phyloP scores from a whole-genome alignment of 2,113 vertebrate genomes.

The Rhinichthys klamathensis region DNA sequence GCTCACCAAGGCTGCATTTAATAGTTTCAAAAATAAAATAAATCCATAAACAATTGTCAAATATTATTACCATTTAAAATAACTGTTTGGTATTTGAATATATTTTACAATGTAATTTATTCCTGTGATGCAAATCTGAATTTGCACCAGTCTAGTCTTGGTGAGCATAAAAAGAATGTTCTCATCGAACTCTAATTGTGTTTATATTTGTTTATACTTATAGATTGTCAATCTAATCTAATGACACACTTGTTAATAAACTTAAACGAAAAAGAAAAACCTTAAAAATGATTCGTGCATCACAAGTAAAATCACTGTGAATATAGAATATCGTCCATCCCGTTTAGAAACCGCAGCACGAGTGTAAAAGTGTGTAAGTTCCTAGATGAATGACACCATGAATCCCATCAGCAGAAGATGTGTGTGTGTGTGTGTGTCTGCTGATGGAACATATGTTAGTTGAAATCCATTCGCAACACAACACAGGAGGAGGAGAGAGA shows the following conservation, averaged over 20 bases:
- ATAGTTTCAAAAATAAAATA: neutral
- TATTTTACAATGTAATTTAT: neutral
- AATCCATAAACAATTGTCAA: neutral
- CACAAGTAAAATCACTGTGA: neutral
- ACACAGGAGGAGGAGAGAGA: neutral
- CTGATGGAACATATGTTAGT: constrained; percentile 28
- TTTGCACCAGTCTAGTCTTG: neutral
- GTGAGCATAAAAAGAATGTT: neutral
- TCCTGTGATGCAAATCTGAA: neutral
- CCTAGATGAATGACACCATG: neutral
- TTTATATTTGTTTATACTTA: neutral
- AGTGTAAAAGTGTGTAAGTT: constrained; percentile 23
- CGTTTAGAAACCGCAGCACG: neutral
- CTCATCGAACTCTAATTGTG: neutral
- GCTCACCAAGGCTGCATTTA: neutral
- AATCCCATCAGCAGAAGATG: constrained; percentile 2
- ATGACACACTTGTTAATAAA: neutral
- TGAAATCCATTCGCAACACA: neutral
- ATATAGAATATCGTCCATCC: neutral
- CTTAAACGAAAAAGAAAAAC: too few species aligned
- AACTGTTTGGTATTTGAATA: neutral
- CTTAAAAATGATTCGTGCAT: neutral
- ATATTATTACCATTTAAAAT: neutral
- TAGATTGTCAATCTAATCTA: neutral
- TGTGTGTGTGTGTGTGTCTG: constrained; percentile 7